phyloP scores from a whole-genome alignment of 2,888 invertebrate genomes.

The Ormyrus thymus region DNA sequence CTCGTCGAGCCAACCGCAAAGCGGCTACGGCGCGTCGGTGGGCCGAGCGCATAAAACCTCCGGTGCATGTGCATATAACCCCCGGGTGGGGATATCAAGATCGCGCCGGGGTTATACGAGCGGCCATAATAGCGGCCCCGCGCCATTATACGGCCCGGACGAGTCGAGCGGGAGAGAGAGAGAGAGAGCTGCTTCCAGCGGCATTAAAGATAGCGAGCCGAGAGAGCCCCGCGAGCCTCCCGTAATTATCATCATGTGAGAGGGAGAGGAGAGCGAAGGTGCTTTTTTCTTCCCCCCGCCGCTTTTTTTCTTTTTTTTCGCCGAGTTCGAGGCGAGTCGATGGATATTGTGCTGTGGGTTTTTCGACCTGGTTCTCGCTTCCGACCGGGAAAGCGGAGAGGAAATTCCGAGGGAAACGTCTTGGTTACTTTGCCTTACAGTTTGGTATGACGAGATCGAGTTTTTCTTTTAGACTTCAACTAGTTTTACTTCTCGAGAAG shows the following conservation, averaged over 20 bases:
- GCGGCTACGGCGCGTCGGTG: not conserved
- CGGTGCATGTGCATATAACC: not conserved
- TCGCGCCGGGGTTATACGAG: conserved; percentile 67
- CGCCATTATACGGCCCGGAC: conserved; percentile 64
- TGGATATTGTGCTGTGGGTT: too few species aligned
- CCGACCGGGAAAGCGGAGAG: too few species aligned
- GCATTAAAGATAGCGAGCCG: conserved; percentile 70
- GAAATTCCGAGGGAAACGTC: too few species aligned
- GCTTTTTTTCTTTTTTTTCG: too few species aligned
- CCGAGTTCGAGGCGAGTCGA: too few species aligned
- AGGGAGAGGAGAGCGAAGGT: too few species aligned
- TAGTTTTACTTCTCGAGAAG: too few species aligned
- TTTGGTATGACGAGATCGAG: too few species aligned
- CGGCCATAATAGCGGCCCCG: conserved; percentile 68
- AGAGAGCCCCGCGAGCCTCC: conserved; percentile 18
- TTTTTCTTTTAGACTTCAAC: too few species aligned
- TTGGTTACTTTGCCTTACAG: too few species aligned
- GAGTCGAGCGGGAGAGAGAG: conserved; percentile 67
- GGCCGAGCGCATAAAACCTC: conserved; percentile 17
- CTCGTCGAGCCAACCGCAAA: conserved; percentile 1
- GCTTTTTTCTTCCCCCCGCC: too few species aligned
- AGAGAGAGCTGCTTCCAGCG: conserved; percentile 66
- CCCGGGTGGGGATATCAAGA: conserved; percentile 70
- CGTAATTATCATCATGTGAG: conserved; percentile 67
- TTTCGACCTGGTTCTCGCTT: too few species aligned